Conservation (phyloP, 2,888 invertebrate species). For the Ormyrus rosae region DNA sequence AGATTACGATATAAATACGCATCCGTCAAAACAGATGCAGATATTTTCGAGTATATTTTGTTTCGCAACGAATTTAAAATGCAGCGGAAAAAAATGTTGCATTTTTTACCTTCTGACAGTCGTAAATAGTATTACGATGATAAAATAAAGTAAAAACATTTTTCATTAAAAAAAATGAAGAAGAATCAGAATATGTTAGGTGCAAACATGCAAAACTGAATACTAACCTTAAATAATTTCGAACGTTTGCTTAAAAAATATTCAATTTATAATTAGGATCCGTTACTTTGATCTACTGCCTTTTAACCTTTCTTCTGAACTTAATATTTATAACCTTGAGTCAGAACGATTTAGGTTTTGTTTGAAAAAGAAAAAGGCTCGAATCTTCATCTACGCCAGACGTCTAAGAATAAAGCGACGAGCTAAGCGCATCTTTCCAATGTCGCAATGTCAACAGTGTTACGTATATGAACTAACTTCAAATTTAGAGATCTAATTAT, state of each 20-base stretch:
- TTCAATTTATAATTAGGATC: neutral
- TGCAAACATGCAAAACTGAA: too few species aligned
- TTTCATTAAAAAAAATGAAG: neutral
- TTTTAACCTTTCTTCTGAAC: too few species aligned
- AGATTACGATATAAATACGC: too few species aligned
- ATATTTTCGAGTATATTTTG: too few species aligned
- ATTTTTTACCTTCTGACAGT: too few species aligned
- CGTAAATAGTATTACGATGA: neutral
- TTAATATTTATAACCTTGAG: neutral
- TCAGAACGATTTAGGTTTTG: slow-evolving; percentile 6
- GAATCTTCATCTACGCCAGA: neutral
- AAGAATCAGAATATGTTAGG: too few species aligned
- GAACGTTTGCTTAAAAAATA: neutral
- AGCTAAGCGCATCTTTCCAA: slow-evolving; percentile 15
- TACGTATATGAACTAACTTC: slow-evolving; percentile 5
- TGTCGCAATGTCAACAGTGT: slow-evolving; percentile 34
- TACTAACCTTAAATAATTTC: too few species aligned
- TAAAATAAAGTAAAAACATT: slow-evolving; percentile 6
- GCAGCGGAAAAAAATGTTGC: too few species aligned
- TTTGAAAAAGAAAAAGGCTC: neutral
- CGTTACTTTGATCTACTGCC: too few species aligned
- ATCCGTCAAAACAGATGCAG: too few species aligned
- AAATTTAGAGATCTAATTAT: slow-evolving; percentile 42
- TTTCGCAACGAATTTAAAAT: too few species aligned
- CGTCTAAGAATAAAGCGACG: slow-evolving; percentile 39